Evolutionary conservation across 2,113 vertebrate genomes (phyloP).

Genomic region (Erythrolamprus reginae): DNA sequence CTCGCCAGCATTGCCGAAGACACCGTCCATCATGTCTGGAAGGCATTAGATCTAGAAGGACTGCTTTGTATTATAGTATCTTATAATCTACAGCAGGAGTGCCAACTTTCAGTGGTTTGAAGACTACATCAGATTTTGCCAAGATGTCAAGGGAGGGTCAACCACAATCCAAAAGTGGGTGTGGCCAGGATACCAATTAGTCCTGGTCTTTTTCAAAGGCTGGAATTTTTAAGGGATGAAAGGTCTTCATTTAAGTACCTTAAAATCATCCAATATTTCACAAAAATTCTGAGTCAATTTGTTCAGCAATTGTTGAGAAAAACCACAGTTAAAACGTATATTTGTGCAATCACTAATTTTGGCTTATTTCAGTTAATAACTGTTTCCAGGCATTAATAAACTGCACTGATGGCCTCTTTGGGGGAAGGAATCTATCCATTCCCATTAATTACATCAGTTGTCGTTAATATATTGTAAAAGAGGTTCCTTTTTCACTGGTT

Average conservation of each 20-base stretch:
- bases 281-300: not conserved
- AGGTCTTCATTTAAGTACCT: not conserved
- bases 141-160: not conserved
- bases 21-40: not conserved
- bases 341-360: not conserved
- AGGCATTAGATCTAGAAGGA: not conserved
- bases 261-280: not conserved
- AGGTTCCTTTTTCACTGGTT: not conserved
- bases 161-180: not conserved
- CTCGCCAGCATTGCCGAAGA: not conserved
- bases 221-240: not conserved
- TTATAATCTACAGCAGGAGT: not conserved
- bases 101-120: not conserved
- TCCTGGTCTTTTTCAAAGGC: not conserved
- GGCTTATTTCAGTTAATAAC: not conserved
- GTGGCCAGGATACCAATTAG: not conserved
- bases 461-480: not conserved
- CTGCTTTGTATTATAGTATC: not conserved
- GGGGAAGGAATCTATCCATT: not conserved
- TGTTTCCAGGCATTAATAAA: not conserved
- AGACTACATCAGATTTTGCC: not conserved
- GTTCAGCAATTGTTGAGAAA: not conserved
- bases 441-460: not conserved
- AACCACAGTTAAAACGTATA: not conserved
- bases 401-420: no score